Conservation (phyloP, 2,113 vertebrate genomes). For the Callipepla squamata region DNA sequence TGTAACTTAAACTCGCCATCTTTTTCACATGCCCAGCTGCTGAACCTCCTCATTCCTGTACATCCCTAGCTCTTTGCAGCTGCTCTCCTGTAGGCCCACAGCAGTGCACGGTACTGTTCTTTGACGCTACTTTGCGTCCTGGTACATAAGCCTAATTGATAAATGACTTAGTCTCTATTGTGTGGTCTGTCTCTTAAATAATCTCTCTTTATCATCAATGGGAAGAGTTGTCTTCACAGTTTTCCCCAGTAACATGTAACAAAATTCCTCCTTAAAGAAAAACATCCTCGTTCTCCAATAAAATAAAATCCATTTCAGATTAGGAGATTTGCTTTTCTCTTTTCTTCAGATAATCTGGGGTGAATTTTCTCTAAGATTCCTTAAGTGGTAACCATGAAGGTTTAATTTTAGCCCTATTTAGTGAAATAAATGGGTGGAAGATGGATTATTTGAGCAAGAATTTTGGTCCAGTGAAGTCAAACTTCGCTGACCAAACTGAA, state of each 20-base stretch:
- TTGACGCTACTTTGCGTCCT: not conserved
- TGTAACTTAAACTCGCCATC: not conserved
- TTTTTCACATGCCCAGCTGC: not conserved
- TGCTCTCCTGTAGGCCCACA: not conserved
- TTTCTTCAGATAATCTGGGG: not conserved
- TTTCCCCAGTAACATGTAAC: not conserved
- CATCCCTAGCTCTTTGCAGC: not conserved
- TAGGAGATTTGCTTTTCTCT: not conserved
- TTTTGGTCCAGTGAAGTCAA: not conserved
- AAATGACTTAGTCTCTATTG: not conserved
- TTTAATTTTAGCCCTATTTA: not conserved
- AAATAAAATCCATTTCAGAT: constrained; percentile 13
- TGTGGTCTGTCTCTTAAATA: not conserved
- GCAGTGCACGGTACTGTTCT: not conserved
- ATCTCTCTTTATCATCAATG: not conserved
- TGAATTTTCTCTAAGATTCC: not conserved
- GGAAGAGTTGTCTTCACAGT: not conserved
- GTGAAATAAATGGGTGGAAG: not conserved
- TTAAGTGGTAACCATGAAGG: not conserved
- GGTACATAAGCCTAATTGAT: not conserved
- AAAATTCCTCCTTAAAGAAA: not conserved
- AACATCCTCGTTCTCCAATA: not conserved
- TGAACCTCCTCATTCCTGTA: not conserved
- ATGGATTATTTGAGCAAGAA: not conserved
- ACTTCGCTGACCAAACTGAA: too few species aligned